Evolutionary conservation across 2,113 vertebrate species (phyloP).

Genomic region (Thomomys bottae): DNA sequence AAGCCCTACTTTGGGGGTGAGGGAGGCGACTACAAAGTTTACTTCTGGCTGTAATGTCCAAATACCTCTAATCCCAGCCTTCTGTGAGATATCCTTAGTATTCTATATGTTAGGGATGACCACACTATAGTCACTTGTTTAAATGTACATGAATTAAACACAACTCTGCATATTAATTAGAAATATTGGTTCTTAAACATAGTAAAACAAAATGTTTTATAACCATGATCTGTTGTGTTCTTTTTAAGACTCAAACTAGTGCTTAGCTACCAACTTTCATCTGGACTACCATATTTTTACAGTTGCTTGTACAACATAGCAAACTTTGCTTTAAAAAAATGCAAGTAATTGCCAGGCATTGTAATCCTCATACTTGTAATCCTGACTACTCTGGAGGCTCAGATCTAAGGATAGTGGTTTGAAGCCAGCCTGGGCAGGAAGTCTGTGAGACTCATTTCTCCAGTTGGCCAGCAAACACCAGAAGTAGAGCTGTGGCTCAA

Average conservation of each 20-base stretch:
- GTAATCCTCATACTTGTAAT: too few species aligned
- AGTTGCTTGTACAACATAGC: neutral
- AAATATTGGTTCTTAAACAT: neutral
- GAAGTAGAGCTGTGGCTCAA: too few species aligned
- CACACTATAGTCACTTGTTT: neutral
- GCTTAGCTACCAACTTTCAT: neutral
- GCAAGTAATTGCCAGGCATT: neutral
- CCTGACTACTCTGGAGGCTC: too few species aligned
- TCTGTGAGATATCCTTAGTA: neutral
- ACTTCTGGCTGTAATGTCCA: neutral
- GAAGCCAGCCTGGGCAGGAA: too few species aligned
- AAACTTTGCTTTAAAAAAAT: conserved; percentile 10
- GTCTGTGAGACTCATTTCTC: too few species aligned
- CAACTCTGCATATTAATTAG: neutral
- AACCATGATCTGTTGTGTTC: neutral
- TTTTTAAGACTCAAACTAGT: neutral
- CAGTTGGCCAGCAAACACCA: too few species aligned
- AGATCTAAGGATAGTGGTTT: too few species aligned
- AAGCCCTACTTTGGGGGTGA: too few species aligned
- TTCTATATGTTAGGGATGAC: neutral
- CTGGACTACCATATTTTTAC: neutral
- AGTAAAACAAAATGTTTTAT: conserved; percentile 11
- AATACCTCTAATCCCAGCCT: neutral
- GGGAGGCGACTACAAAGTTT: neutral
- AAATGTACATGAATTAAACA: conserved; percentile 19